Base-by-base conservation (phyloP, 2,113 vertebrate species). In the Apistogramma diplotaenia region DNA sequence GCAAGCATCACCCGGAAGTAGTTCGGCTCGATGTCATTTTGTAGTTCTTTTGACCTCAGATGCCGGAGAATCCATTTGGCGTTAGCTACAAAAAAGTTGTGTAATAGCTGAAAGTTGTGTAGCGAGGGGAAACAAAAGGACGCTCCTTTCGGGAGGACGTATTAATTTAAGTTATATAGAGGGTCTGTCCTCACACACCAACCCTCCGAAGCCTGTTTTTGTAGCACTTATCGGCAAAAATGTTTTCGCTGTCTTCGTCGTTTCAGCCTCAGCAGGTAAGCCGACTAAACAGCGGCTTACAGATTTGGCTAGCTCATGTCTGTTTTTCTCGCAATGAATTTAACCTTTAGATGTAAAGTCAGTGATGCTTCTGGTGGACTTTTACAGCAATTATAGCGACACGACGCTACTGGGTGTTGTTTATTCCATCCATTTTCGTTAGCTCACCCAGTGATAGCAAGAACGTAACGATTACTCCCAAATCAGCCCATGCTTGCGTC, bases 231-330 rank as follows among this genome's bases (percentile, higher is more conserved):
- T 19, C 4, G 15, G 67, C 33, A 79, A 93, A 84, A 49, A 95
- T 95, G 94, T 94, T 95, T 87, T 94, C 94, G 2, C 78, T 95
- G 16, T 83, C 94, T 71, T 87, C 90, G 23, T 90, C 93, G 46
- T 89, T 94, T 82, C 94, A 95, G 72, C 90, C 92, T 3, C 94
- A 94, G 81, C 94, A 94, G 93, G 94, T 95, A 91, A 90, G 71
- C 19, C 9, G 43, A 46, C 60, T 10, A 11, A 40, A 8, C 46
- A 76, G 9, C 37, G 37, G 21, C 10, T 33, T 71, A 74, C 76
- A 53, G 4, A 31, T n/a, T 56, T 33, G 40, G 35, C 33, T 75
- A 75, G 54, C 53, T 62, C n/a, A 25, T 46, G 29, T 78, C 12
- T 72, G 10, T 29, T 25, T 1, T 7, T 18, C 27, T 75, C 5